These are phyloP conservation scores for Eriosoma lanigerum DNA, from an alignment of 1,140 invertebrate species.

Conservation along the genomic window DNA sequence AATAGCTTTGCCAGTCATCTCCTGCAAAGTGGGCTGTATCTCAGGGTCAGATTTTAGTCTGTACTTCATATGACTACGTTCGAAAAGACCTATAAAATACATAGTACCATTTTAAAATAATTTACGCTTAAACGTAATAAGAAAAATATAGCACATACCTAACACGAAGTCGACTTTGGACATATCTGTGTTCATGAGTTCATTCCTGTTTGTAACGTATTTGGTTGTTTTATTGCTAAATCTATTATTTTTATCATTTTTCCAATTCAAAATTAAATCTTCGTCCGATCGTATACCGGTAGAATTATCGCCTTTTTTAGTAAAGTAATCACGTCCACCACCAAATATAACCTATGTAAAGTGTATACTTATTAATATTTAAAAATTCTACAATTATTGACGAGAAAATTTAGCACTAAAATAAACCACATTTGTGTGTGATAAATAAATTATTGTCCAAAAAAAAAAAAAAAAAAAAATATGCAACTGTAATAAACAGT, in stretches of 20 bases:
- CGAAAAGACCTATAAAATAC: conserved; percentile 56
- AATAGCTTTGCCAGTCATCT: conserved; percentile 81
- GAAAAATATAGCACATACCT: conserved; percentile 55
- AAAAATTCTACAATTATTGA: not conserved
- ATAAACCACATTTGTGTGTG: too few species aligned
- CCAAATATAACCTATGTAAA: conserved; percentile 37
- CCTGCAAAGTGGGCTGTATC: conserved; percentile 66
- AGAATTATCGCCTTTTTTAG: not conserved
- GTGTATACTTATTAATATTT: not conserved
- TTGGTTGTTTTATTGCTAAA: conserved; percentile 56
- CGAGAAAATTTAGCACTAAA: not conserved
- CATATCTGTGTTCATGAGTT: conserved; percentile 62
- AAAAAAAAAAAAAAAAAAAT: too few species aligned
- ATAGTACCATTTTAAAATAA: too few species aligned
- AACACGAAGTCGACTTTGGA: conserved; percentile 62
- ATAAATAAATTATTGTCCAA: too few species aligned
- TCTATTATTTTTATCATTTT: conserved; percentile 58
- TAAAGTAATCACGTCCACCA: conserved; percentile 36
- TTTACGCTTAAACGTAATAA: too few species aligned
- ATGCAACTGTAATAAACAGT: too few species aligned
- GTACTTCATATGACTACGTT: conserved; percentile 54
- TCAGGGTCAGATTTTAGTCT: conserved; percentile 59
- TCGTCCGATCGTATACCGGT: conserved; percentile 61
- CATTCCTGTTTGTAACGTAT: conserved; percentile 61
- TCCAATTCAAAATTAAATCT: conserved; percentile 65